Conservation (phyloP, 2,797 vertebrate genomes). For the Vireo griseus region DNA sequence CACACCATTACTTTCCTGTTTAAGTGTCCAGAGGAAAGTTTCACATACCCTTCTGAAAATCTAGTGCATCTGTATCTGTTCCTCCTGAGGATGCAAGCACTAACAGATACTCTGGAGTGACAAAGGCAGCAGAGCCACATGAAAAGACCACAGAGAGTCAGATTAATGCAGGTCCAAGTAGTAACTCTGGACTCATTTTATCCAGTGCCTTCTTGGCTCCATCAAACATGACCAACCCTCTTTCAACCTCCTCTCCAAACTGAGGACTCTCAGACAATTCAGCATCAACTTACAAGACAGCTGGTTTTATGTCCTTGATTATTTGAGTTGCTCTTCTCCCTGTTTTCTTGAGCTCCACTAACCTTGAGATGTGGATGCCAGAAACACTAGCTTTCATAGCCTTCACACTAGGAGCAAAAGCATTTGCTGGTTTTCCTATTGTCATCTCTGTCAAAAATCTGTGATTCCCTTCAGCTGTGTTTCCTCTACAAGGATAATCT, state of each 20-base stretch:
- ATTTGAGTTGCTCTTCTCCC: background rate
- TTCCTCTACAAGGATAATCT: background rate
- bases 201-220: background rate
- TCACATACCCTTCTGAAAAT: background rate
- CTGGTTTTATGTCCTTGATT: no score
- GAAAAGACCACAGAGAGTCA: background rate
- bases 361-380: background rate
- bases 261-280: background rate
- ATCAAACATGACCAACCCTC: background rate
- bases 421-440: background rate
- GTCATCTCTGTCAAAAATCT: background rate
- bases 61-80: background rate
- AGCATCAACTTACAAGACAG: background rate
- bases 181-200: background rate
- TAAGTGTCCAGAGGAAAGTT: background rate
- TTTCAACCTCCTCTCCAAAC: background rate
- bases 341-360: background rate
- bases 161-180: background rate
- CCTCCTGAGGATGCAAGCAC: background rate
- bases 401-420: background rate
- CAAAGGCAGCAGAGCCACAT: background rate
- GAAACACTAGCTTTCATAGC: background rate
- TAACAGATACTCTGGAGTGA: background rate
- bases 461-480: background rate
- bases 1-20: background rate